Percentiles rank a stretch among this genome's conserved stretches.
Conservation (phyloP, 2,113 vertebrate genomes). For the Tragelaphus scriptus region DNA sequence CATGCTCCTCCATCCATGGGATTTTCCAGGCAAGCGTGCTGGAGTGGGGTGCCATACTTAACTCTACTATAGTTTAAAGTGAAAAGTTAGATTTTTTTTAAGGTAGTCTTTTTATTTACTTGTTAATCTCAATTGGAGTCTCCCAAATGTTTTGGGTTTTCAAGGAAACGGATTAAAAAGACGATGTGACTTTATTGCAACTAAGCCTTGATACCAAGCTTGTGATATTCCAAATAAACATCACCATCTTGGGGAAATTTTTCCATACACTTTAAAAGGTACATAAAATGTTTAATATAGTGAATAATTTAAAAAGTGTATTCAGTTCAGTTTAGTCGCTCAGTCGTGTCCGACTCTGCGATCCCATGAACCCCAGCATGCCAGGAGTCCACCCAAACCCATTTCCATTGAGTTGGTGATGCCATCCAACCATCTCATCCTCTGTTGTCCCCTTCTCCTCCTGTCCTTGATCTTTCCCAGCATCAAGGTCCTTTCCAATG, state of each 20-base stretch:
- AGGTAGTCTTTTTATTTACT: background rate
- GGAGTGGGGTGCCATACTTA: background rate
- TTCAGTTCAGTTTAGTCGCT: too few relatives aligned
- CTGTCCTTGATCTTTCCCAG: too few relatives aligned
- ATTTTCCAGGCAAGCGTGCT: too few relatives aligned
- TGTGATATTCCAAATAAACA: background rate
- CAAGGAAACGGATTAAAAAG: background rate
- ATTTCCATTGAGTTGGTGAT: too few relatives aligned
- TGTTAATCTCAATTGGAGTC: background rate
- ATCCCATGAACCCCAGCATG: accelerated
- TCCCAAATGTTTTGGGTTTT: background rate
- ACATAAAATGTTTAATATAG: background rate
- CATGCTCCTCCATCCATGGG: too few relatives aligned
- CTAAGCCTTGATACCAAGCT: background rate
- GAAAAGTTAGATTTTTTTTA: background rate
- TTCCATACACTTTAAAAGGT: background rate
- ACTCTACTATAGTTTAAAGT: background rate
- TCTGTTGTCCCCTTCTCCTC: too few relatives aligned
- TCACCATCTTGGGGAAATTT: background rate
- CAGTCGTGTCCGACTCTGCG: too few relatives aligned
- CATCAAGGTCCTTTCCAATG: too few relatives aligned
- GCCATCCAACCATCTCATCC: too few relatives aligned
- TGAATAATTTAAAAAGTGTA: background rate
- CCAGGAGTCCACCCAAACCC: too few relatives aligned
- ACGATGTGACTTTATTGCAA: background rate